Percentiles rank a stretch among this genome's conserved stretches.
phyloP scores from a whole-genome alignment of 2,113 vertebrate species.

The Ovibos moschatus region DNA sequence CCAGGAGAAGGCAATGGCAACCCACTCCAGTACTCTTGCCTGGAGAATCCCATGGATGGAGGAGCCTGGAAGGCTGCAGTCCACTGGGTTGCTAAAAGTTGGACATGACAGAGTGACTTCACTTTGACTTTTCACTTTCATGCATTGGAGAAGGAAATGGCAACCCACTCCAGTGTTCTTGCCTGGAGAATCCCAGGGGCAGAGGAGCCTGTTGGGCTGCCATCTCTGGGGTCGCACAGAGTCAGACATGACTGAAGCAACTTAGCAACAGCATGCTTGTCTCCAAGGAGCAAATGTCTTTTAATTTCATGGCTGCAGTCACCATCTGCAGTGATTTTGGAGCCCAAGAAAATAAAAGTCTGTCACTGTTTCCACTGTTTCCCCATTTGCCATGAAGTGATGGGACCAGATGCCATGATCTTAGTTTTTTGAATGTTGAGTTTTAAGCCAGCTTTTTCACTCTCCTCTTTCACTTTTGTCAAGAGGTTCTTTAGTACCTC shows the following conservation, averaged over 20 bases:
- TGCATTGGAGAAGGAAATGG: no score
- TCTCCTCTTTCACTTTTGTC: background rate
- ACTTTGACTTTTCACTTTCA: no score
- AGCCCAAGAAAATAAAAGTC: background rate
- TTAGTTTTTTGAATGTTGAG: background rate
- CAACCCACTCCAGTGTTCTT: no score
- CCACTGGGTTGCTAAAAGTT: no score
- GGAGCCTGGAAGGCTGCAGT: no score
- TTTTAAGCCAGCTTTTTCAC: background rate
- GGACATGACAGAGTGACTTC: no score
- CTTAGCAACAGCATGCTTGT: background rate
- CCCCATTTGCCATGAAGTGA: background rate
- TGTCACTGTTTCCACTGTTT: background rate
- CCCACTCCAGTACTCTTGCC: no score
- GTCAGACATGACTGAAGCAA: no score
- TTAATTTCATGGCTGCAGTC: background rate
- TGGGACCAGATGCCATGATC: background rate
- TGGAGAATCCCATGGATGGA: no score
- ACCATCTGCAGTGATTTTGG: background rate
- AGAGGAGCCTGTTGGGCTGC: no score
- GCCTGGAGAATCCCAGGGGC: no score
- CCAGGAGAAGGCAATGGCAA: background rate
- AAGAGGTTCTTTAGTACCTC: background rate
- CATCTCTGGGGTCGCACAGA: accelerated
- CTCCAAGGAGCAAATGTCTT: background rate